phyloP scores from a whole-genome alignment of 2,797 vertebrate species.

The Ceryle rudis region DNA sequence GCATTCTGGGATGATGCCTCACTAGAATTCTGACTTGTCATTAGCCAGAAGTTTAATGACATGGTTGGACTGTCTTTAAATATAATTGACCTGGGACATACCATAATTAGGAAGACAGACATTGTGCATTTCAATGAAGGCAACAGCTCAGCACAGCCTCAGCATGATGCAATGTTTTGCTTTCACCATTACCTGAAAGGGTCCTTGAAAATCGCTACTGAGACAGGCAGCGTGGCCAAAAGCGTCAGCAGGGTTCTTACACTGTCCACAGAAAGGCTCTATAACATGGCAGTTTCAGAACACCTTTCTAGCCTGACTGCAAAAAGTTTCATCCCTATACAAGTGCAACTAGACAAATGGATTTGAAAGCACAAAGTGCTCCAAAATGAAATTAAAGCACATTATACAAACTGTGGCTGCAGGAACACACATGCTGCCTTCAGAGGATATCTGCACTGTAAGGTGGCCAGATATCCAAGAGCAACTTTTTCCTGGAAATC shows the following conservation, averaged over 20 bases:
- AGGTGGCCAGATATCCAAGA: conserved; percentile 24
- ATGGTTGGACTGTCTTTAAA: conserved; percentile 18
- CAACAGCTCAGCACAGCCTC: neutral
- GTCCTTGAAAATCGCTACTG: neutral
- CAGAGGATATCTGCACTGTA: neutral
- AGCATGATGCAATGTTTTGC: neutral
- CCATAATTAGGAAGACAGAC: conserved; percentile 36
- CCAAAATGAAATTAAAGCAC: neutral
- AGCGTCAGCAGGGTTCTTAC: neutral
- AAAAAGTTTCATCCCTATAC: neutral
- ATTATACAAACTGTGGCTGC: neutral
- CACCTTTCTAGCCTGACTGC: neutral
- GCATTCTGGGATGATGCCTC: neutral
- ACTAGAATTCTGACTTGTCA: conserved; percentile 1
- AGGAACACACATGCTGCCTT: neutral
- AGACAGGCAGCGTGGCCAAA: neutral
- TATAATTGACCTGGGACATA: conserved; percentile 1
- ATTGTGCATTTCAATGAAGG: neutral
- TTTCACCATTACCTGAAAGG: conserved; percentile 21
- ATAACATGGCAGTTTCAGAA: neutral
- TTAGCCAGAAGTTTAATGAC: conserved; percentile 41
- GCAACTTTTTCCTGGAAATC: conserved; percentile 33
- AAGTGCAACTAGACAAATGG: neutral
- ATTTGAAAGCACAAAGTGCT: rapidly evolving
- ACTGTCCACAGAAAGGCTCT: neutral